Conservation (phyloP, 2,888 invertebrate genomes). For the Xestia sexstrigata region DNA sequence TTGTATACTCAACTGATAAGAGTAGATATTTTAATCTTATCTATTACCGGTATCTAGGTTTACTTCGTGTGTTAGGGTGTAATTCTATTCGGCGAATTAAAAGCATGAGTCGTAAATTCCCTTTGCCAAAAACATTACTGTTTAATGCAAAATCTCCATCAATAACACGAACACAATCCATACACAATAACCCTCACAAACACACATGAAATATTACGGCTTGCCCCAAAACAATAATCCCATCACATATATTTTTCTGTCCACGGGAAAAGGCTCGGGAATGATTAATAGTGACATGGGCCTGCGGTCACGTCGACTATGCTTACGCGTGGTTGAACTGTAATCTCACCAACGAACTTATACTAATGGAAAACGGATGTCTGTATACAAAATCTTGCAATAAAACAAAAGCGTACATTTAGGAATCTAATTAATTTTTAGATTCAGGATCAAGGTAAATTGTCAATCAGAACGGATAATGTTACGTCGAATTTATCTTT, state of each 20-base stretch:
- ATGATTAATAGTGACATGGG: slow-evolving; percentile 68
- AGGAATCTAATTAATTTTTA: neutral
- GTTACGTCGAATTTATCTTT: neutral
- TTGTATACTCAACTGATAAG: neutral
- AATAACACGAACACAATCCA: slow-evolving; percentile 42
- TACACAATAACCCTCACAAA: slow-evolving; percentile 41
- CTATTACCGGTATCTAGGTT: neutral
- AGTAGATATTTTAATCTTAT: neutral
- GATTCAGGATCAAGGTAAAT: neutral
- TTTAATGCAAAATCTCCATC: slow-evolving; percentile 32
- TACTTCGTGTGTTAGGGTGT: neutral
- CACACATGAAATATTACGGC: slow-evolving; percentile 52
- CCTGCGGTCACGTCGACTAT: slow-evolving; percentile 67
- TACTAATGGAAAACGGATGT: slow-evolving; percentile 43
- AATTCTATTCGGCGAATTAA: neutral
- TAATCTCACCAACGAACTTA: slow-evolving; percentile 59
- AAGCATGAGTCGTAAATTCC: neutral
- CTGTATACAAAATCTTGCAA: slow-evolving; percentile 13
- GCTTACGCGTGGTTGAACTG: slow-evolving; percentile 67
- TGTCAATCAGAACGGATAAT: neutral
- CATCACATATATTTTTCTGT: slow-evolving; percentile 59
- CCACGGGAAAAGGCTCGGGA: slow-evolving; percentile 59
- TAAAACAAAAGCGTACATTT: slow-evolving; percentile 4
- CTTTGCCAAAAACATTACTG: slow-evolving; percentile 1
- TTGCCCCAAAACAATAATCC: slow-evolving; percentile 59